Percentiles rank a stretch among this genome's conserved stretches.
Conservation (phyloP, 2,113 vertebrate genomes). For the Odocoileus hemionus region DNA sequence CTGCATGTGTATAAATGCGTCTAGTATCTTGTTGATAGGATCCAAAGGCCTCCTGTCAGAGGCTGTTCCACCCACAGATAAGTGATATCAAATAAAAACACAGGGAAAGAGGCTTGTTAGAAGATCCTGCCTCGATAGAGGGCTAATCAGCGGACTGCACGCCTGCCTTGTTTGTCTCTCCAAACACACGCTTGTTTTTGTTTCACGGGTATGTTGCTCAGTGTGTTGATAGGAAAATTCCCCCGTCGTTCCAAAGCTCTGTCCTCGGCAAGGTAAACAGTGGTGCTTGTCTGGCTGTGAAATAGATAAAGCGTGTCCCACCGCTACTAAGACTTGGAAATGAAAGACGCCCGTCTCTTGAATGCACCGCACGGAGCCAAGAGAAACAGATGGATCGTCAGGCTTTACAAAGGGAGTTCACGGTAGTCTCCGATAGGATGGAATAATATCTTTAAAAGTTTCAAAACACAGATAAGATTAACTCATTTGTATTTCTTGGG, state of each 20-base stretch:
- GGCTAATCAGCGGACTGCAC: background rate
- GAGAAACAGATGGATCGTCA: constrained; percentile 46
- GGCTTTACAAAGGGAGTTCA: constrained; percentile 59
- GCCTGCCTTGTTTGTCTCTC: background rate
- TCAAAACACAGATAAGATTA: constrained; percentile 73
- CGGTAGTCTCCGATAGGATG: constrained; percentile 43
- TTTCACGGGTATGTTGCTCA: background rate
- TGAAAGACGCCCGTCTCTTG: background rate
- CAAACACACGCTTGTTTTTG: background rate
- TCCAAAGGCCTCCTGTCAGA: background rate
- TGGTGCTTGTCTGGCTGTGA: background rate
- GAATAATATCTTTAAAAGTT: constrained; percentile 64
- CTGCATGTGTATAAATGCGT: background rate
- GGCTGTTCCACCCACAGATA: background rate
- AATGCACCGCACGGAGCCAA: constrained; percentile 2
- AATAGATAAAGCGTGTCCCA: constrained; percentile 17
- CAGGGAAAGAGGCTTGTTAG: background rate
- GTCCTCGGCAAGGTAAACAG: constrained; percentile 43
- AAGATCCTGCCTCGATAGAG: background rate
- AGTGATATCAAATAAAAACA: constrained; percentile 2
- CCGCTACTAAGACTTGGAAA: background rate
- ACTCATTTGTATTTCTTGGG: constrained; percentile 71
- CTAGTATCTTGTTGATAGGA: background rate
- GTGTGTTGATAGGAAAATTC: constrained; percentile 17
- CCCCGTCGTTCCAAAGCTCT: background rate